These are phyloP conservation scores for Phoebastria nigripes DNA, from an alignment of 2,797 vertebrate genomes.

Conservation along the genomic window DNA sequence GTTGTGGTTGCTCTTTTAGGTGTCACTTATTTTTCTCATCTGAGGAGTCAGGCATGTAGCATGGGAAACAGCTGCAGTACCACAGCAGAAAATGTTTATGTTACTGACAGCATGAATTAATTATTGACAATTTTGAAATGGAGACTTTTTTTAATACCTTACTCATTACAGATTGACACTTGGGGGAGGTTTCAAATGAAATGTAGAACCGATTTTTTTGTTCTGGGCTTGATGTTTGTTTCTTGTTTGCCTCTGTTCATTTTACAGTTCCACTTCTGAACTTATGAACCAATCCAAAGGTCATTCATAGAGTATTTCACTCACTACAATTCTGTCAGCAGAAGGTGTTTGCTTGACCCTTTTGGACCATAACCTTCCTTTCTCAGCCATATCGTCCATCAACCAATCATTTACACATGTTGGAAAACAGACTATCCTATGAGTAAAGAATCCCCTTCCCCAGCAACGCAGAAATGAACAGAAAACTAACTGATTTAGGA, in stretches of 20 bases:
- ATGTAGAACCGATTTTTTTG: background rate
- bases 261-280: background rate
- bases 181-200: background rate
- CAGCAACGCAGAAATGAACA: background rate
- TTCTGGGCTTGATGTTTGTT: background rate
- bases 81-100: background rate
- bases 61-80: background rate
- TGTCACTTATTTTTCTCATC: background rate
- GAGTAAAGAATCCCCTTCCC: background rate
- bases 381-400: background rate
- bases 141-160: background rate
- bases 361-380: background rate
- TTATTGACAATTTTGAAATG: background rate
- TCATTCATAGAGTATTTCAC: background rate
- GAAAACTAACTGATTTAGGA: background rate
- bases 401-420: background rate
- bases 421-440: background rate
- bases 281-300: background rate
- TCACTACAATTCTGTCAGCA: background rate
- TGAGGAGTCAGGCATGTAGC: background rate
- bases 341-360: background rate
- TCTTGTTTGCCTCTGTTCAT: background rate
- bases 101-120: background rate
- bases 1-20: rapidly evolving
- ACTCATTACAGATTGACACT: background rate